Base-by-base conservation (phyloP, 2,797 vertebrate species). In the Morelia viridis region DNA sequence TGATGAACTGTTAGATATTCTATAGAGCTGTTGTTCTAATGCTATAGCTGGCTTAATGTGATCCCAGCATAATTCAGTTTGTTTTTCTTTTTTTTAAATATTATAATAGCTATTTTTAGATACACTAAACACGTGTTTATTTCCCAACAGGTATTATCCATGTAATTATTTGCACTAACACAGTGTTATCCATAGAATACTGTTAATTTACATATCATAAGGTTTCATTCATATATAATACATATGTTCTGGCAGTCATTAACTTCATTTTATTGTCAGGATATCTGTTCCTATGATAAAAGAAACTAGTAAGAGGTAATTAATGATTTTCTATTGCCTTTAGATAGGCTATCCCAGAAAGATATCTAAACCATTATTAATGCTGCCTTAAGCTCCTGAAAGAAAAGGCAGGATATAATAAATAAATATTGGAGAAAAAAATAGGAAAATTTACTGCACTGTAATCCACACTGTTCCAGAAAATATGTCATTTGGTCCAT, bases 21-120 rank as follows among this genome's bases (percentile, higher is more conserved):
- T 62, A 64, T 50, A 86, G 53, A 83, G 12, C 13, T 87, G 91
- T 60, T 83, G 68, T 58, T 94, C 90, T 58, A 92, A 68, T 35
- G 87, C 88, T 58, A 71, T 93, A 50, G 76, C 91, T 92, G 80
- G 6, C 88, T 80, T 76, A 93, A 88, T 90, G 60, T 3, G 65
- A 12, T 86, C 80, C 1, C 71, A 8, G 65, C 62, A 2, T 17
- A 35, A 61, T 90, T 50, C 86, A 28, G 65, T 13, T 92, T 87
- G 41, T 35, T 35, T 35, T 53, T 53, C 8, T 71, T 71, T 71
- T 35, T 35, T 19, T 8, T 57, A 41, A 53, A 53, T 53, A 53
- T 53, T 92, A 80, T 61, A 46, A 86, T 89, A 62, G 89, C 58
- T 87, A 89, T 46, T 91, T 83, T 91, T 90, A 64, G 35, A 56